Evolutionary conservation across 2,797 vertebrate genomes (phyloP), one percentile per base, ranked within the genome.

Genomic region (Manis pentadactyla): DNA sequence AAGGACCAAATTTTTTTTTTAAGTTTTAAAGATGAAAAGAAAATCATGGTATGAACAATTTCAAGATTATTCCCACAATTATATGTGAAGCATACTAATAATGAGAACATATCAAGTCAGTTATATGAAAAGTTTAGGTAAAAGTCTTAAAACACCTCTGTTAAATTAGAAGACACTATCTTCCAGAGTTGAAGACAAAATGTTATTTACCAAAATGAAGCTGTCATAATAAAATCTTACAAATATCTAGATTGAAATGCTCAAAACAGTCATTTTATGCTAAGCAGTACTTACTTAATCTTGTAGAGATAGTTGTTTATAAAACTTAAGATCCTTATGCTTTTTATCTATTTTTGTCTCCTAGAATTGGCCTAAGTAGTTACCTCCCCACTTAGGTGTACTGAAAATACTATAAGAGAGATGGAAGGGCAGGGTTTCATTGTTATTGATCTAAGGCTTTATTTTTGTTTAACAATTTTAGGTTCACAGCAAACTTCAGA

Each of bases 271-370:
- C 18, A 18, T 79, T 94, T 96, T 69, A 39, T 57, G 63, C 77
- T 93, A 21, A 90, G 61, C 34, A 83, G 0, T 59, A 19, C 37
- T 95, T 74, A 92, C 8, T 83, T 82, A 77, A n/a, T 63, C 96
- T 77, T 89, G 92, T 94, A 79, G 49, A 97, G 42, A 57, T 79
- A 96, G 19, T 66, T 90, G 29, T 73, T 84, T 96, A 12, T 23
- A 94, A 83, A 93, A 64, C 59, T 39, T 42, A 82, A 82, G 9
- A 61, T 68, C 13, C 31, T 85, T 39, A 82, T 87, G 39, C 14
- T 91, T 59, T 92, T 90, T 57, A 37, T 77, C 19, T 64, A 23
- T 34, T 10, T 88, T 73, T 90, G 23, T 78, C 66, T 96, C 73
- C 14, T 87, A 68, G 55, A 88, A 82, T 71, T 82, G 86, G 31